Percentiles rank a stretch among this genome's conserved stretches.
Conservation (phyloP, 1,140 invertebrate species). For the Cydia fagiglandana region DNA sequence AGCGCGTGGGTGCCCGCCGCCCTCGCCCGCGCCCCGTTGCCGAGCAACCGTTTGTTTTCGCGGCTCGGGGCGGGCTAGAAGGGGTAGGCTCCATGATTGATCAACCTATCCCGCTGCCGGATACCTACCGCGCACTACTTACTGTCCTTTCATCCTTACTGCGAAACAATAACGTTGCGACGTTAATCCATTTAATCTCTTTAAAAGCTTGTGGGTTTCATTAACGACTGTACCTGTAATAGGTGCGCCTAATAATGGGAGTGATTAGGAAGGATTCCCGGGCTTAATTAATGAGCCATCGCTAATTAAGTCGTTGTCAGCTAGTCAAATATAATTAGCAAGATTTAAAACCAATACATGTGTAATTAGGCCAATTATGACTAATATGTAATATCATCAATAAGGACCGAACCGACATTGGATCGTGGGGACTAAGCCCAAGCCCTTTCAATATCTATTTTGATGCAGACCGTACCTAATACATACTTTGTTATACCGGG, state of each 20-base stretch:
- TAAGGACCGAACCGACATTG: too few relatives aligned
- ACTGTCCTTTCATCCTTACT: constrained; percentile 39
- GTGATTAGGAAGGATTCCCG: constrained; percentile 1
- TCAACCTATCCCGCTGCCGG: constrained; percentile 73
- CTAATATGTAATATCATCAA: too few relatives aligned
- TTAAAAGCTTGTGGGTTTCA: constrained; percentile 15
- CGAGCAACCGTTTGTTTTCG: constrained; percentile 75
- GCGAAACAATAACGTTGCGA: constrained; percentile 19
- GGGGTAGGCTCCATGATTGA: constrained; percentile 77
- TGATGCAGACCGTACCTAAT: too few relatives aligned
- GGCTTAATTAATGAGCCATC: constrained; percentile 1
- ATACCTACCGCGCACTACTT: constrained; percentile 65
- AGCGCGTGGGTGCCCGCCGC: constrained; percentile 56
- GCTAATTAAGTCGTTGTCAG: constrained; percentile 5
- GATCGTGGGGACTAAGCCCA: too few relatives aligned
- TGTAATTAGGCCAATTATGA: background rate
- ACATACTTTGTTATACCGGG: too few relatives aligned
- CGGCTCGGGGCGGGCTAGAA: constrained; percentile 72
- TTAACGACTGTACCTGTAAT: constrained; percentile 6
- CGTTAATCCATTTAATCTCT: constrained; percentile 13
- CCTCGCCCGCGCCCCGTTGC: constrained; percentile 55
- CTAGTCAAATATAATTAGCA: background rate
- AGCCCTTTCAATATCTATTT: too few relatives aligned
- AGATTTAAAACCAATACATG: background rate
- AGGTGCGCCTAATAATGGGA: constrained; percentile 8